Evolutionary conservation across 2,888 invertebrate species (phyloP), one percentile per base, ranked within the genome.

Genomic region (Drosophila paramelanica): DNA sequence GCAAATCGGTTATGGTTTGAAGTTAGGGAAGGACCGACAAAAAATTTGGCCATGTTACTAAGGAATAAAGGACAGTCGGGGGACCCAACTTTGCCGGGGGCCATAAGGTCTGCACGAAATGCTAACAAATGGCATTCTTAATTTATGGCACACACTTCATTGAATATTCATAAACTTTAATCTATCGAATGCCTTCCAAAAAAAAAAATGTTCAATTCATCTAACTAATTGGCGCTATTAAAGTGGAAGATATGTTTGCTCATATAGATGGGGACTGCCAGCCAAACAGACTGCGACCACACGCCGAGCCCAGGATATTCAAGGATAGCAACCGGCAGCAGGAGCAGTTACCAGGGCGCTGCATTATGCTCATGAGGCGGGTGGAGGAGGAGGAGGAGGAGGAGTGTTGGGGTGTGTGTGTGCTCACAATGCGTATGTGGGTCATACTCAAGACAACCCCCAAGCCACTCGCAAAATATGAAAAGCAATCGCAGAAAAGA

Each of bases 161-260:
- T 86, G 87, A 88, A 87, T 88, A 86, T 86, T 86, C 86, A 86
- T 88, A 84, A 84, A 75, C 81, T 77, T 73, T 70, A 81, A 83
- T 88, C 74, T 82, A 64, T 67, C 61, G 33, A 67, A 62, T 20
- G 36, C 36, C 36, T 38, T 11, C 56, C 64, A 49, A 47, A 61
- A 68, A 71, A 55, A 62, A 56, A 23, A 23, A 17, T 3, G 55
- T 81, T 76, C 85, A 84, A 84, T 88, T 88, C 83, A 88, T 88
- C 85, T 77, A 83, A 77, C 83, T 83, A 83, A 83, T 83, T 83
- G 83, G 82, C 57, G 75, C 72, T 87, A 87, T 83, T 77, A 83
- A 83, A 79, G 76, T 67, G 66, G 59, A 47, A 69, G 67, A 85
- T 67, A 65, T 52, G 45, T 51, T 43, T 51, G 38, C 45, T 36